Evolutionary conservation across 1,140 invertebrate genomes (phyloP).

Genomic region (Trypoxylus dichotomus): DNA sequence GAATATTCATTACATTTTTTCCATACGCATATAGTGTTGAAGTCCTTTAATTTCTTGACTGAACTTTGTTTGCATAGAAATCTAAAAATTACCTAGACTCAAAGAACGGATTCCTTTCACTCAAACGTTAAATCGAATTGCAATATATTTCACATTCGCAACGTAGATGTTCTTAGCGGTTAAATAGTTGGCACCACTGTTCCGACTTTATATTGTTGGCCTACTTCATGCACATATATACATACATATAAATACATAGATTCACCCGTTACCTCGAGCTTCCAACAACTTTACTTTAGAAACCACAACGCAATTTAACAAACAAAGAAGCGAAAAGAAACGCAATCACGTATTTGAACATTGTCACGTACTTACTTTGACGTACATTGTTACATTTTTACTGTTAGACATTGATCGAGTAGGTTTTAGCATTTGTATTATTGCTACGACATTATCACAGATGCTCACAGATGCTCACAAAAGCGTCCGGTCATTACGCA

Average conservation of each 20-base stretch:
- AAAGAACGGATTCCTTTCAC: background rate
- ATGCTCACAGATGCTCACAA: background rate
- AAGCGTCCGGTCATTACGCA: too few relatives aligned
- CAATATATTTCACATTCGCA: background rate
- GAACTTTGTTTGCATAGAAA: background rate
- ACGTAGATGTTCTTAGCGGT: background rate
- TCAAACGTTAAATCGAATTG: background rate
- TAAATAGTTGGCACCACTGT: background rate
- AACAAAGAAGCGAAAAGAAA: background rate
- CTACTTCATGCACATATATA: background rate
- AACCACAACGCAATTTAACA: background rate
- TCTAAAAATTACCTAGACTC: background rate
- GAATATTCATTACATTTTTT: too few relatives aligned
- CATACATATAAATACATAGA: too few relatives aligned
- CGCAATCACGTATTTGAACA: constrained; percentile 1
- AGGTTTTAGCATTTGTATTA: background rate
- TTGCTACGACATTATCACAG: background rate
- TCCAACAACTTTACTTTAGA: background rate
- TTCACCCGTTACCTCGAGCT: background rate
- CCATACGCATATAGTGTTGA: too few relatives aligned
- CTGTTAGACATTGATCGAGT: constrained; percentile 2
- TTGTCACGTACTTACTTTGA: background rate
- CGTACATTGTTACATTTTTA: background rate
- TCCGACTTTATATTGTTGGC: background rate
- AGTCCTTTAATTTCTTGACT: background rate